Base-by-base conservation (phyloP, 2,888 invertebrate genomes). In the Drosophila neotestacea region DNA sequence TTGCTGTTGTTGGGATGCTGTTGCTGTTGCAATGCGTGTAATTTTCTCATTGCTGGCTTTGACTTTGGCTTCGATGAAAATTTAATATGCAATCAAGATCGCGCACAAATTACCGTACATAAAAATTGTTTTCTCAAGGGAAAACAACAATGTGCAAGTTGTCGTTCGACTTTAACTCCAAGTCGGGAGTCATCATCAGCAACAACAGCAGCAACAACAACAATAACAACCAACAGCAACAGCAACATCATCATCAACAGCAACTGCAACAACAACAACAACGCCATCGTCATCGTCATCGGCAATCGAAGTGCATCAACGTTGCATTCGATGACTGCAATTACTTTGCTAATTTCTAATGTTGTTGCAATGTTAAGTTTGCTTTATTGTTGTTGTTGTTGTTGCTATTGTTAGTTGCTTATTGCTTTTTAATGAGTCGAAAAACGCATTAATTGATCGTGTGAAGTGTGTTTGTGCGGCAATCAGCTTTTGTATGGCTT, bases 51-150 rank as follows among this genome's bases (percentile, higher is more conserved):
- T 85, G 88, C 86, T 73, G 76, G 77, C 76, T 77, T 73, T 73
- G 77, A 73, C 77, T 77, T 77, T 73, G 76, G 73, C 77, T 77
- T 77, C 76, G 77, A 77, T 77, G 77, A 77, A 82, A 80, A 84
- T 86, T 88, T 88, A 88, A 88, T 88, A 83, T 89, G 87, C 85
- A 86, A 84, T 87, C 89, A 87, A 85, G 89, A 88, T 88, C 85
- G 79, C 86, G 87, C 85, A 81, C 85, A 87, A 85, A 84, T 85
- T 84, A 88, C 81, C 77, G 87, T 85, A 81, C 80, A 88, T 80
- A 79, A 85, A 85, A 75, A 87, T 85, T 70, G 67, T 87, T 87
- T 87, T 87, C 87, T 88, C 85, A 78, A 85, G 89, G 85, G 89
- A 88, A 88, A 88, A 79, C 85, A 81, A 79, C 76, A 79, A 80